Base-by-base conservation (phyloP, 2,797 vertebrate genomes). In the Uromys caudimaculatus region DNA sequence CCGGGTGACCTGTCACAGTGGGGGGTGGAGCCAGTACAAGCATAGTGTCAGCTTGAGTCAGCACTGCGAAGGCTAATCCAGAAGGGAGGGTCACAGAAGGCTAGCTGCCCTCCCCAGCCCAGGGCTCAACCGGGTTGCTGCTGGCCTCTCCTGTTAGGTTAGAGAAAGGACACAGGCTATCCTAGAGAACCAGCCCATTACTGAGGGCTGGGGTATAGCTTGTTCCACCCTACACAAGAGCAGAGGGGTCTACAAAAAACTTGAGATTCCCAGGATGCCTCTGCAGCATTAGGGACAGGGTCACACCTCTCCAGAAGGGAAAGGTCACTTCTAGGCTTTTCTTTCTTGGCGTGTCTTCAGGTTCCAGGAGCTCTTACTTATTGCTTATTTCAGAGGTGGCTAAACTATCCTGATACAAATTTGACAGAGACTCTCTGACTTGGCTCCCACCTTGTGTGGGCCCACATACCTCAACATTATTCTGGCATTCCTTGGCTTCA, bases 331-430 rank as follows among this genome's bases (percentile, higher is more conserved):
- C 6, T 35, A 6, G 58, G 69, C 73, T 29, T 1, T 44, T 52
- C 56, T 44, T 73, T 44, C 58, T 35, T 0, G 24, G 44, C 56
- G 50, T 4, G 16, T n/a, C 10, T 77, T 85, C 69, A 54, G 86
- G 32, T 29, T 6, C 71, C 67, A 35, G 73, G 81, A 60, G 67
- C 62, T 90, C 77, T 50, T 27, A 47, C 84, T 97, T 98, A 98
- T 97, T 98, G 97, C 97, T 97, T 95, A 93, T 54, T 83, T 95
- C 77, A 88, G 83, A 35, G 86, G 78, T 79, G 75, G 90, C 92
- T 81, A 81, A 52, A 89, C 89, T 93, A 75, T 1, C 88, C 79
- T 76, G 82, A 71, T 27, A 64, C 38, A 50, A 21, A 73, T 41
- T 0, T 58, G 88, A 76, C 35, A 5, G 1, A 6, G 86, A 79